Base-by-base conservation (phyloP, 2,797 vertebrate species). In the Tachyglossus aculeatus region DNA sequence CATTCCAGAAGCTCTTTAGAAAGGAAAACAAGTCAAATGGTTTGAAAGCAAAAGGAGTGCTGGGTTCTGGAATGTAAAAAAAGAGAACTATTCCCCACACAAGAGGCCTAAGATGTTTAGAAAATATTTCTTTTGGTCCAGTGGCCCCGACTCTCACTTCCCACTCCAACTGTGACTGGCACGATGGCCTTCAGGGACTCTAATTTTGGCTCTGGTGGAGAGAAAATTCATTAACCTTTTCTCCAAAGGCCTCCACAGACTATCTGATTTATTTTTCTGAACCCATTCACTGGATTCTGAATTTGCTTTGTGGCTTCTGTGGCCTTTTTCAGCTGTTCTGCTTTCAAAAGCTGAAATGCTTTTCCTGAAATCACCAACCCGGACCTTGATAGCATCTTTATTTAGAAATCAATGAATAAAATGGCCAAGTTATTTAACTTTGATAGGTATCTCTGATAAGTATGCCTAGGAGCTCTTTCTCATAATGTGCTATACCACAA, bases 11-110 rank as follows among this genome's bases (percentile, higher is more conserved):
- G 22, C 52, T 60, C 53, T 33, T 43, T 58, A 19, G 22, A 59
- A 33, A 69, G 44, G 36, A 56, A 62, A 80, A 62, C 32, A 78
- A 67, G 67, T 44, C 59, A 57, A 61, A 29, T 74, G 52, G 60
- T 73, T 60, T 34, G n/a, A 51, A 73, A 31, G 41, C 43, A 52
- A 77, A 34, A 55, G 22, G 34, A 75, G 75, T 58, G 51, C 44
- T 75, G 44, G 57, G 41, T 5, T 37, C 48, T 62, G 43, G 21
- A 70, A 68, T 45, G 45, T 40, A 56, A 10, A 38, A 36, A 40
- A n/a, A 3, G 25, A 21, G 21, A 25, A 4, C 27, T 24, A 2
- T 58, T 62, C 21, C 32, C 31, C 74, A 7, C n/a, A 25, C 25
- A 53, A 48, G 63, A 25, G 32, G 58, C 19, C 27, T 9, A 5